phyloP scores from a whole-genome alignment of 2,888 invertebrate species.

The Leptopilina syphax region DNA sequence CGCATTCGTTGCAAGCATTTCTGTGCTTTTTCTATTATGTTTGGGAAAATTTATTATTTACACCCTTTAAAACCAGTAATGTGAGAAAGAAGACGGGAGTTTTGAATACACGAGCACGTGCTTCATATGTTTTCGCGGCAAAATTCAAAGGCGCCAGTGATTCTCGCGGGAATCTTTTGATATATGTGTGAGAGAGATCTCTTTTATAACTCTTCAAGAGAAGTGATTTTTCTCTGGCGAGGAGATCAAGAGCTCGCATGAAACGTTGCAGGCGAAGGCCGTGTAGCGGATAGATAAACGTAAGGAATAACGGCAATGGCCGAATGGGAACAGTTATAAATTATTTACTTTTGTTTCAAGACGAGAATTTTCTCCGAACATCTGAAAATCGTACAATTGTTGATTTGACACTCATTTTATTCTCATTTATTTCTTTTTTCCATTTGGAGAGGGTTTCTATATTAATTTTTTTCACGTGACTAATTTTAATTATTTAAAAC shows the following conservation, averaged over 20 bases:
- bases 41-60: background rate
- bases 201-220: background rate
- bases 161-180: slow-evolving; percentile 31
- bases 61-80: slow-evolving; percentile 1
- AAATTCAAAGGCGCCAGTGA: slow-evolving; percentile 32
- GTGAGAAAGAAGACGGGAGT: background rate
- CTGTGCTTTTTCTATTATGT: background rate
- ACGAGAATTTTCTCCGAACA: background rate
- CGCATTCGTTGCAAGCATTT: slow-evolving; percentile 17
- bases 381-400: background rate
- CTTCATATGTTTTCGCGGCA: slow-evolving; percentile 31
- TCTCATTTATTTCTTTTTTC: background rate
- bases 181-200: background rate
- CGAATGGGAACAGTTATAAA: slow-evolving; percentile 35
- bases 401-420: background rate
- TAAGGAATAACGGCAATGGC: slow-evolving; percentile 37
- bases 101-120: slow-evolving; percentile 31
- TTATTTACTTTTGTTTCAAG: background rate
- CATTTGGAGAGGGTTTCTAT: too few relatives aligned
- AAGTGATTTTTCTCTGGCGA: background rate
- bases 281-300: slow-evolving; percentile 36
- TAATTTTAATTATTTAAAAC: too few relatives aligned
- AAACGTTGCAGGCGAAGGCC: slow-evolving; percentile 20
- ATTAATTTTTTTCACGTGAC: too few relatives aligned
- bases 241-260: slow-evolving; percentile 18